Base-by-base conservation (phyloP, 2,888 invertebrate genomes). In the Ferdinandea cuprea region DNA sequence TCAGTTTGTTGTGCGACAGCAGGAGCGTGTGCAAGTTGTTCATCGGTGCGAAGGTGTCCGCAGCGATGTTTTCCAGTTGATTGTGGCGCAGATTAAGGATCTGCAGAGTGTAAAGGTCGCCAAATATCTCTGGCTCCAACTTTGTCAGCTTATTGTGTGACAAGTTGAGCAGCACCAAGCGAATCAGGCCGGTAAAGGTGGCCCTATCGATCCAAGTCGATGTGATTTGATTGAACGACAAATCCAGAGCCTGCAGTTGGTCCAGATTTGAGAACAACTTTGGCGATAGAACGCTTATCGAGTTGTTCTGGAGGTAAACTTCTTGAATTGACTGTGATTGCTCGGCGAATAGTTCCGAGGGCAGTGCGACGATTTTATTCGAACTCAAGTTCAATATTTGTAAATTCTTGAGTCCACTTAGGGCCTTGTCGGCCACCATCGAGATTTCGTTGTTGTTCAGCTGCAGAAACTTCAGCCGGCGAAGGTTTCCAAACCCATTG, bases 221-320 rank as follows among this genome's bases (percentile, higher is more conserved):
- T 56, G 96, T 95, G 78, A 98, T 92, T 89, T 95, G 95, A 91
- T 98, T 98, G 88, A 94, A 94, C 44, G 97, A 96, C 88, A 98
- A 91, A 91, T 98, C 97, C 85, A 98, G 91, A 1, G 95, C 95
- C 86, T 95, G 93, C 86, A 98, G 92, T 88, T 95, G 96, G 87
- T 95, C 95, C 86, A 97, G 92, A 90, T 96, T 95, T n/a, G 95
- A 94, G 89, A 98, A 96, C 66, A 98, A 92, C 86, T 95, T 95
- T 0, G 96, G 96, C 86, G 97, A 95, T 86, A 98, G 92, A 48
- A 95, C 95, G 89, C 95, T 95, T 87, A 98, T 95, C 19, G 97
- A 96, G 92, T 98, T 98, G 91, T 97, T 97, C 91, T 97, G 96
- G 89, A 97, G 92, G 91, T 97, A 95, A 88, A 98, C 94, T 91